A percentile compares a stretch with the other conserved stretches of the same genome.
Conservation (phyloP, 2,113 vertebrate genomes). For the Nyctereutes procyonoides region DNA sequence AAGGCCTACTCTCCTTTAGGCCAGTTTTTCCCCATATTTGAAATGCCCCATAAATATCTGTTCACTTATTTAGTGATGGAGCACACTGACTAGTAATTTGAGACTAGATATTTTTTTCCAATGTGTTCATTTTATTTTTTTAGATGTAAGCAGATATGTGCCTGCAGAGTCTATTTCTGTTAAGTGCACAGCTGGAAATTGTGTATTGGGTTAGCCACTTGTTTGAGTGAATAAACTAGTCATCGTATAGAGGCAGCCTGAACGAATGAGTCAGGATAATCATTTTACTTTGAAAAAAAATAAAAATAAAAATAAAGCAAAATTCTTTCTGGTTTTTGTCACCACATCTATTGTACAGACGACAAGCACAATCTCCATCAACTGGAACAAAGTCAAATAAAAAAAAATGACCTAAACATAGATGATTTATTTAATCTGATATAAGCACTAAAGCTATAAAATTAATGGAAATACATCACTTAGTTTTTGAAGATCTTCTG, state of each 20-base stretch:
- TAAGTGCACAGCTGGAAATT: slow-evolving; percentile 53
- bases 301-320: neutral
- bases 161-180: neutral
- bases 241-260: neutral
- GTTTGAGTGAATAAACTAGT: slow-evolving; percentile 10
- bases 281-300: neutral
- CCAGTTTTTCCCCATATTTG: neutral
- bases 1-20: neutral
- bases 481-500: neutral
- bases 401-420: neutral
- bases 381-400: neutral
- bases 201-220: neutral
- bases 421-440: neutral
- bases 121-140: no score
- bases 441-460: neutral
- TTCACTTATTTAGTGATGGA: neutral
- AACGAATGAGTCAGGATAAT: slow-evolving; percentile 32
- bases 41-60: neutral
- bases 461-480: neutral
- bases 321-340: neutral
- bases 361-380: neutral
- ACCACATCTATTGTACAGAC: neutral
- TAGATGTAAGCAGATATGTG: neutral
- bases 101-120: neutral
- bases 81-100: neutral